Base-by-base conservation (phyloP, 2,113 vertebrate species). In the Loxodonta africana region DNA sequence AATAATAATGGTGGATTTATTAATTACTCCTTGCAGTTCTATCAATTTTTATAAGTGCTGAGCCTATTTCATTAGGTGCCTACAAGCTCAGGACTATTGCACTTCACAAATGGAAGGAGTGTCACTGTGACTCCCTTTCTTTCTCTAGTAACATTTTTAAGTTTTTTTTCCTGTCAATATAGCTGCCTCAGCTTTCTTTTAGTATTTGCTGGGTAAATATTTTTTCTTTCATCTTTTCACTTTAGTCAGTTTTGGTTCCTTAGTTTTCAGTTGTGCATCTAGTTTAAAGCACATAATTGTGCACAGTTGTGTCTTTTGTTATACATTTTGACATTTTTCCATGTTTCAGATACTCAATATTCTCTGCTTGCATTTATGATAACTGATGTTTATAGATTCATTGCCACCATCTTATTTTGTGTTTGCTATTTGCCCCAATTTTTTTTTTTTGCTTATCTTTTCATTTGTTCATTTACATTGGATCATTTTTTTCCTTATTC, bases 1-100 rank as follows among this genome's bases (percentile, higher is more conserved):
- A n/a, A 3, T 18, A 12, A 17, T 0, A 2, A 20, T 1, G 2
- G 57, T 5, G 8, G 28, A 1, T 63, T 9, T 23, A 5, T 28
- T 5, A 1, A 8, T 18, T n/a, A 6, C 60, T 93, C 28, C 9
- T 33, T 33, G 23, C 17, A 2, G 5, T 80, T 33, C 62, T 76
- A 46, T 7, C 26, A 14, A 1, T 26, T 33, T 67, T 57, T 20
- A 25, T 20, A 44, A 60, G 37, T 8, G 5, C 0, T 25, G 57
- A 51, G 4, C 60, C 33, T 9, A 10, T 28, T 44, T 26, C 73
- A 25, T 18, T 1, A 37, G 48, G 2, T 41, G 0, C 46, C 21
- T 28, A 11, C 14, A n/a, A 4, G 9, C 8, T 46, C 41, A 41
- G 86, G 7, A 8, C 20, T 7, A 9, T 4, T 1, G 33, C 3